These are phyloP conservation scores for Solenopsis fugax DNA, from an alignment of 1,140 invertebrate genomes.

Conservation along the genomic window DNA sequence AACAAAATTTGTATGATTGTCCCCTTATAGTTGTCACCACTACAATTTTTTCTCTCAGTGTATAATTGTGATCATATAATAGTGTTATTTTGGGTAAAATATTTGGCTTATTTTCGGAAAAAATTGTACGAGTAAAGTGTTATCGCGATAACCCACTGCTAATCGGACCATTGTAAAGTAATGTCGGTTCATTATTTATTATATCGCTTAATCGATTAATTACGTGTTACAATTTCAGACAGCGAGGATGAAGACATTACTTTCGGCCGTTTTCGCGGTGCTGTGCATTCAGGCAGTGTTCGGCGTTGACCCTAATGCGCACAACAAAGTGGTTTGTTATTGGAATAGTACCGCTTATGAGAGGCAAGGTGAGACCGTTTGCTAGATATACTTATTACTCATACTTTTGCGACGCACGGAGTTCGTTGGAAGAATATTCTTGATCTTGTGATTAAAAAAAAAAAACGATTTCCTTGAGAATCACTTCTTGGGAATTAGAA, in stretches of 20 bases:
- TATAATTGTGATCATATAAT: background rate
- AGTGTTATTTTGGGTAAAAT: background rate
- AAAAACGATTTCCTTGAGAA: background rate
- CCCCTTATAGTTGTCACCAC: too few species aligned
- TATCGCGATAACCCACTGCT: background rate
- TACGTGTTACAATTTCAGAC: slow-evolving; percentile 43
- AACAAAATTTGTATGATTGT: too few species aligned
- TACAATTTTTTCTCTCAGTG: too few species aligned
- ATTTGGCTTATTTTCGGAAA: background rate
- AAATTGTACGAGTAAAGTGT: background rate
- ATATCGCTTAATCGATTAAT: slow-evolving; percentile 33
- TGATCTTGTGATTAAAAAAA: background rate
- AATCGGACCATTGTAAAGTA: background rate
- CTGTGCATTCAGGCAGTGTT: slow-evolving; percentile 66
- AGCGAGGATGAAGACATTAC: slow-evolving; percentile 74
- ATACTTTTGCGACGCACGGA: background rate
- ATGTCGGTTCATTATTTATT: slow-evolving; percentile 8
- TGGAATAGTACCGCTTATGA: slow-evolving; percentile 86
- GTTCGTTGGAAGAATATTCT: background rate
- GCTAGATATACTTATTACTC: slow-evolving; percentile 5
- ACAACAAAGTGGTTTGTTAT: slow-evolving; percentile 87
- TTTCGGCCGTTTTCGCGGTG: slow-evolving; percentile 71
- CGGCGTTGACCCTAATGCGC: slow-evolving; percentile 77
- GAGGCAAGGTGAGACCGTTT: slow-evolving; percentile 81
- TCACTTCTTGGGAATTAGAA: background rate